Base-by-base conservation (phyloP, 2,888 invertebrate species). In the Aspidapion aeneum region DNA sequence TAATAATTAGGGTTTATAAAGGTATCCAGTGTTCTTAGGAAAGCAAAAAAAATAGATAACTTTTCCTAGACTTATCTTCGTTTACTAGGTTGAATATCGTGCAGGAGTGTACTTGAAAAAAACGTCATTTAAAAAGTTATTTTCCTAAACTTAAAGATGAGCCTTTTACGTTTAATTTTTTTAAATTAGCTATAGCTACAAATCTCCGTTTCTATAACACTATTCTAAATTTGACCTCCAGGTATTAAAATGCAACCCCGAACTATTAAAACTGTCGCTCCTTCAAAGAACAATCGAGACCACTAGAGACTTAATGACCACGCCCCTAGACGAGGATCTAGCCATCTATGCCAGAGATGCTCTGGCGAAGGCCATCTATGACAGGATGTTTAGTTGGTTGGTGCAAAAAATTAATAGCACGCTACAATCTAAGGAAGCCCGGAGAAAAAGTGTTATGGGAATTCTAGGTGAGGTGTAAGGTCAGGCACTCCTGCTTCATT, bases 321-420 rank as follows among this genome's bases (percentile, higher is more conserved):
- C 91, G 0, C 94, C 94, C 0, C 78, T 96, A 59, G 91, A 88
- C 74, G 82, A 87, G 21, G 95, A 93, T 70, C 87, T 91, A 75
- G 90, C 94, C 1, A 86, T 91, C 63, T 94, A 92, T 80, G 95
- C 94, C 0, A 82, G 94, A 58, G 95, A 96, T 79, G 96, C 96
- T 0, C 82, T 96, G 3, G 91, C 95, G 22, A 96, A 96, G 78
- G 94, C 96, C 12, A 85, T 96, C 18, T 96, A 96, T 74, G 95
- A 94, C 75, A 86, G 94, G 59, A 84, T 95, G 68, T 96, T 96
- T 81, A 89, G 91, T 67, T 96, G 96, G 96, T 85, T 96, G 19
- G 95, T 96, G 12, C 82, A 84, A 49, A 85, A 91, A 68, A 83
- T 96, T 58, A 96, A 96, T 80, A 79, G 85, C 21, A 91, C 93